Percentiles rank a stretch among this genome's conserved stretches.
Conservation (phyloP, 2,113 vertebrate species). For the Malurus alboscapulatus region DNA sequence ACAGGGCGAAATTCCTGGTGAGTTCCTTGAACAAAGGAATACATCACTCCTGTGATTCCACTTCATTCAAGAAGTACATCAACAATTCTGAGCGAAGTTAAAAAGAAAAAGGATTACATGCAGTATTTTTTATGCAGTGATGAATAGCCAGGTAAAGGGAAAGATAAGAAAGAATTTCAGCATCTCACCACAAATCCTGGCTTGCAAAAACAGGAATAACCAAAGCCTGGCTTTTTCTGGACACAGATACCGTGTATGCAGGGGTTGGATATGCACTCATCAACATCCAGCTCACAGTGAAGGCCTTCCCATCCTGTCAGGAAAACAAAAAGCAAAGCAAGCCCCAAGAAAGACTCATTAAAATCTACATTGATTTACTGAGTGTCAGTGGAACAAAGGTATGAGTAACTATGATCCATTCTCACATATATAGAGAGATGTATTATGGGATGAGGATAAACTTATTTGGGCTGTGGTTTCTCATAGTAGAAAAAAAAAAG, state of each 20-base stretch:
- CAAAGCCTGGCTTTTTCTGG: slow-evolving; percentile 82
- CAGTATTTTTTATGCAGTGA: background rate
- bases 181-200: slow-evolving; percentile 89
- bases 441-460: background rate
- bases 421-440: background rate
- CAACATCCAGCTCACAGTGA: slow-evolving; percentile 85
- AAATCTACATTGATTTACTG: background rate
- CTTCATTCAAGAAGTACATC: background rate
- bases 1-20: background rate
- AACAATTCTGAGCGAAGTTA: background rate
- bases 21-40: background rate
- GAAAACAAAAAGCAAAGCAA: background rate
- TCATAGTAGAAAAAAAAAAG: background rate
- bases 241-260: slow-evolving; percentile 87
- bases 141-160: background rate
- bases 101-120: background rate
- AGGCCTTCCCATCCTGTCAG: slow-evolving; percentile 88
- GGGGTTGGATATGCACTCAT: slow-evolving; percentile 86
- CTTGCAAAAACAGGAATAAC: slow-evolving; percentile 88
- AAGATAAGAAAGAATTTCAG: background rate
- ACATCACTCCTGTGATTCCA: background rate
- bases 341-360: background rate
- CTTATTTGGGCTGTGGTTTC: background rate
- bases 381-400: background rate
- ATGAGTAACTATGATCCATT: background rate